These are phyloP conservation scores for Chironomus riparius DNA, from an alignment of 2,888 invertebrate species.

Conservation along the genomic window DNA sequence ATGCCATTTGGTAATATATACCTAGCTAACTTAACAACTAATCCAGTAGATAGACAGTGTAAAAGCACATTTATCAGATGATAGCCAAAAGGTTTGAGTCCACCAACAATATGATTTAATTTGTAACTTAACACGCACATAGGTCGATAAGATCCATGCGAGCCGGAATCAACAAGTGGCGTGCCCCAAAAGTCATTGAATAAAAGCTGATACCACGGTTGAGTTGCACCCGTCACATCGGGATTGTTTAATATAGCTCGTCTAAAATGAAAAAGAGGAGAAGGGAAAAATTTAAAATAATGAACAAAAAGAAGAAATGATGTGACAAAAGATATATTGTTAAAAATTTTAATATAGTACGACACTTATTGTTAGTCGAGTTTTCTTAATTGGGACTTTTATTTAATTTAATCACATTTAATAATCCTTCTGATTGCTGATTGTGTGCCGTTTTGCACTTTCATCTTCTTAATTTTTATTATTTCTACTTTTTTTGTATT, in stretches of 20 bases:
- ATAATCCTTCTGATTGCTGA: background rate
- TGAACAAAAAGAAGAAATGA: background rate
- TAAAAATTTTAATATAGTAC: too few relatives aligned
- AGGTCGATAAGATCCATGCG: conserved; percentile 95
- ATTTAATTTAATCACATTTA: background rate
- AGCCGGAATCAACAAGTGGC: conserved; percentile 81
- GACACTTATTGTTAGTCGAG: too few relatives aligned
- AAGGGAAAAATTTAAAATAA: background rate
- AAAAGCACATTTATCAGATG: conserved; percentile 78
- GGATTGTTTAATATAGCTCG: conserved; percentile 92
- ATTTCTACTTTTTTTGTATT: too few relatives aligned
- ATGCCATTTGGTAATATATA: conserved; percentile 58
- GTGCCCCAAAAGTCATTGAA: conserved; percentile 98
- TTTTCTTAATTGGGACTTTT: background rate
- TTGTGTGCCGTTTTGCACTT: background rate
- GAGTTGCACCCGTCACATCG: conserved; percentile 74
- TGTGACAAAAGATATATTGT: too few relatives aligned
- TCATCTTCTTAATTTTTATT: background rate
- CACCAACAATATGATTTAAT: conserved; percentile 68
- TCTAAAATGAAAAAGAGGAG: conserved; percentile 44
- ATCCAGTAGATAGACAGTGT: conserved; percentile 73
- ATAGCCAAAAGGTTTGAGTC: conserved; percentile 72
- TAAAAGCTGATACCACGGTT: conserved; percentile 68
- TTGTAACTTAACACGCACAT: conserved; percentile 83
- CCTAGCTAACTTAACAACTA: conserved; percentile 70